phyloP scores from a whole-genome alignment of 92 coral and sea anemone genomes.

The Zoanthus sansibaricus region DNA sequence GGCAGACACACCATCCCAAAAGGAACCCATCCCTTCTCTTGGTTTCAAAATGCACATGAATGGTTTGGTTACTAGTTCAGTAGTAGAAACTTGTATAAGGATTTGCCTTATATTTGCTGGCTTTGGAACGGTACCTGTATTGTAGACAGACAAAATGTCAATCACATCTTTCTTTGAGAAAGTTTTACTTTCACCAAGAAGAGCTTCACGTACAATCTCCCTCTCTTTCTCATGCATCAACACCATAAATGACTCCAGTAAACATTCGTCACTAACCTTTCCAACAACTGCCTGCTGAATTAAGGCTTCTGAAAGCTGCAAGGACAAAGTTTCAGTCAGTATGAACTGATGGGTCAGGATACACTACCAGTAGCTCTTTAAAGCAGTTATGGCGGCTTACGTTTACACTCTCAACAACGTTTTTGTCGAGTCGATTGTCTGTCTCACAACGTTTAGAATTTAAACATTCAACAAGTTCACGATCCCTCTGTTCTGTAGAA shows the following conservation, averaged over 20 bases:
- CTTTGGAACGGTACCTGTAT: slow-evolving; percentile 56
- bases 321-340: slow-evolving; percentile 66
- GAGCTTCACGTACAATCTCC: slow-evolving; percentile 39
- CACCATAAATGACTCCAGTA: slow-evolving; percentile 63
- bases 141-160: slow-evolving; percentile 65
- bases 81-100: slow-evolving; percentile 59
- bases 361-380: slow-evolving; percentile 62
- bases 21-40: slow-evolving; percentile 70
- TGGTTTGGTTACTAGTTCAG: slow-evolving; percentile 65
- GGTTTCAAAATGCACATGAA: slow-evolving; percentile 61
- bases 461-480: slow-evolving; percentile 25
- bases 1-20: slow-evolving; percentile 63
- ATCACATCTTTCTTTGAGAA: slow-evolving; percentile 62
- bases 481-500: slow-evolving; percentile 8
- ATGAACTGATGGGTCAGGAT: slow-evolving; percentile 68
- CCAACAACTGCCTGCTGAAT: slow-evolving; percentile 70
- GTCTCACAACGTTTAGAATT: slow-evolving; percentile 11
- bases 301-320: slow-evolving; percentile 72
- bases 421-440: neutral
- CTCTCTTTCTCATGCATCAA: slow-evolving; percentile 65
- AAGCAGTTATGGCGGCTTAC: slow-evolving; percentile 62
- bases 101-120: slow-evolving; percentile 50
- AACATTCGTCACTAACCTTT: slow-evolving; percentile 67
- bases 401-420: neutral
- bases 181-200: slow-evolving; percentile 13